Conservation (phyloP, 2,797 vertebrate genomes). For the Peromyscus eremicus region DNA sequence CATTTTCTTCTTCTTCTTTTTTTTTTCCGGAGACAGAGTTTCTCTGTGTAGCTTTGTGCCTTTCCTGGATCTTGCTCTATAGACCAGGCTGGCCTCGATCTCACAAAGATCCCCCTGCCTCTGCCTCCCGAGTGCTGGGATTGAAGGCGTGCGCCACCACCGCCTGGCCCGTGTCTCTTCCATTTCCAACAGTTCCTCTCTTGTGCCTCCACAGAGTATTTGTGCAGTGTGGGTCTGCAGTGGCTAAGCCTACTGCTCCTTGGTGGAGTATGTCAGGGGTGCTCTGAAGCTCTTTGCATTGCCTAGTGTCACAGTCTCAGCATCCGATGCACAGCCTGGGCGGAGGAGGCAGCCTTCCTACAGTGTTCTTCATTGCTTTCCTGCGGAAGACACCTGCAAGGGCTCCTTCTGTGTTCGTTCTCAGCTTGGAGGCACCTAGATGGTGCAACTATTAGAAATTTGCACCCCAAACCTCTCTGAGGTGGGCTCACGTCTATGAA, state of each 20-base stretch:
- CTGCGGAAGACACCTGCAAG: background rate
- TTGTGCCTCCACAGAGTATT: background rate
- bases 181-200: background rate
- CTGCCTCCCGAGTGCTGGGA: too few relatives aligned
- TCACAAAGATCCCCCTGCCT: too few relatives aligned
- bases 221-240: background rate
- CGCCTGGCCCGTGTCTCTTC: too few relatives aligned
- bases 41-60: too few relatives aligned
- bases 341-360: background rate
- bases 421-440: background rate
- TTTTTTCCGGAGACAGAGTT: too few relatives aligned
- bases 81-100: too few relatives aligned
- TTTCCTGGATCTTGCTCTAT: too few relatives aligned
- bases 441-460: background rate
- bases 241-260: background rate
- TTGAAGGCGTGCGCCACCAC: too few relatives aligned
- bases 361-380: background rate
- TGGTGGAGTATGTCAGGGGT: background rate
- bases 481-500: background rate
- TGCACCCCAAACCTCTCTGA: background rate
- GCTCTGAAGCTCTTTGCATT: background rate
- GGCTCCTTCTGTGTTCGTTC: background rate
- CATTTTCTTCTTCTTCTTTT: too few relatives aligned
- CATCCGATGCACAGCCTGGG: background rate
- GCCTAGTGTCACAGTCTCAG: background rate